Evolutionary conservation across 2,113 vertebrate species (phyloP), one percentile per base, ranked within the genome.

Genomic region (Stomatorhinus ivindoensis): DNA sequence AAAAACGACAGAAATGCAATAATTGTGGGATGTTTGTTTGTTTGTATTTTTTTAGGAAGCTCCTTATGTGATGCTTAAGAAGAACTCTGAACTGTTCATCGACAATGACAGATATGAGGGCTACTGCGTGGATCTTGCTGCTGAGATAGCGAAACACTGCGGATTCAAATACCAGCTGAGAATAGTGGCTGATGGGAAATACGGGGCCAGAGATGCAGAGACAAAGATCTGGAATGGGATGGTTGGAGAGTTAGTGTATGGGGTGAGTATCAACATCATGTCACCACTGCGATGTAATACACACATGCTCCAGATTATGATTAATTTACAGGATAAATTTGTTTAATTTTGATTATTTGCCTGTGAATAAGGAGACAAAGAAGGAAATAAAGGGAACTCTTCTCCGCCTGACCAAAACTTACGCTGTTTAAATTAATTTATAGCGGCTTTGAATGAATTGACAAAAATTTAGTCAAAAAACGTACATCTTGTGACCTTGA

Each of bases 151-250:
- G 89, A 98, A 98, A 92, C 98, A 99, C 53, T 99, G 98, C 95
- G 97, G 97, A 89, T 98, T 99, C 95, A 99, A 99, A 89, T 99
- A 99, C 94, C 98, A 98, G 92, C 93, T 99, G 87, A 98, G 96
- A 90, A 99, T 99, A 92, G 98, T 99, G 91, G 97, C 97, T 90
- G 98, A 99, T 93, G 98, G 98, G 90, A 99, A 99, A 94, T 99
- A 99, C 91, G 98, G 98, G 91, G 98, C 98, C 11, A 97, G 98
- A 96, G 98, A 99, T 93, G 97, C 97, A 90, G 98, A 99, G 93
- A 99, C 98, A 84, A 99, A 99, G 95, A 99, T 99, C 94, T 99
- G 98, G 98, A 99, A 99, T 93, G 98, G 98, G 90, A 99, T 99
- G 98, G 98, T 99, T 91, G 98, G 98, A 95, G 98, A 99, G 94